Base-by-base conservation (phyloP, 2,888 invertebrate species). In the Drosophila seclusa region DNA sequence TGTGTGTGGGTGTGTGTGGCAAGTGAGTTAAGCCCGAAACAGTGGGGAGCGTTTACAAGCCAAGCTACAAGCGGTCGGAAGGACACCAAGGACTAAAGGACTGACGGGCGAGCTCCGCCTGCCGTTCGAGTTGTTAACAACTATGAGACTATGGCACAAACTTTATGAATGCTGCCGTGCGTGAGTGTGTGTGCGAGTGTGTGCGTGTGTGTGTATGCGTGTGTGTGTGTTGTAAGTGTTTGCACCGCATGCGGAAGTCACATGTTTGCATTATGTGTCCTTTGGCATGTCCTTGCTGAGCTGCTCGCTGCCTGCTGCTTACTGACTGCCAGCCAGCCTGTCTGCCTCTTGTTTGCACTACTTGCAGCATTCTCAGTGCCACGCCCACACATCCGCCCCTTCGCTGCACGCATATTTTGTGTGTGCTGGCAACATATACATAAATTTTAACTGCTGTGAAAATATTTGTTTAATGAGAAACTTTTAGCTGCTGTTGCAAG, bases 401-500 rank as follows among this genome's bases (percentile, higher is more conserved):
- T 24, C 31, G 24, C n/a, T 45, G 32, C 32, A 36, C 61, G 49
- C 18, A 38, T 21, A 29, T 50, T 36, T n/a, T 45, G 49, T 57
- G 54, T 31, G 42, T 42, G 87, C 63, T 59, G 40, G 76, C 76
- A 78, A 77, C 86, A 36, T 18, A 38, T 27, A 55, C 38, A 87
- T 87, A 89, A 90, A 87, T 87, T 90, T 90, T 76, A 87, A 68
- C 83, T 86, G 89, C 91, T 89, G 86, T 87, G 91, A 86, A 87
- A 87, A 87, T 87, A 87, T 87, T 87, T 90, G 89, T 90, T 90
- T 90, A 87, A 87, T 90, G 91, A 90, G 91, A 90, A 88, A 90
- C 90, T 90, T 90, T 89, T 82, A 87, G 90, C 71, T 80, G 78
- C 75, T 68, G 73, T 54, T 70, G 66, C 60, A 76, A 57, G 58